Conservation (phyloP, 2,797 vertebrate genomes). For the Pristis pectinata region DNA sequence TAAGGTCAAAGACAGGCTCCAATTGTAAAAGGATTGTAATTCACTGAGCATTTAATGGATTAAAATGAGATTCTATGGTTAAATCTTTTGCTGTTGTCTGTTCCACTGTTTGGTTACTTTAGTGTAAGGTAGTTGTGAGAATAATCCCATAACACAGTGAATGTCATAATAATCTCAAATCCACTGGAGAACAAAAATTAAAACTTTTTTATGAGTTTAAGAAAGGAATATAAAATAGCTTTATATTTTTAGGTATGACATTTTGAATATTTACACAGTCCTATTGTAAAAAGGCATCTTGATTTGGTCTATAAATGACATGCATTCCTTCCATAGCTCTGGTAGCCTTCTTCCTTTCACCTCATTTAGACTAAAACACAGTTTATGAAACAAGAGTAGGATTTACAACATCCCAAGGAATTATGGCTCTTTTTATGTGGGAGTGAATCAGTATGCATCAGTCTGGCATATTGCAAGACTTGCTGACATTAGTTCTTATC, state of each 20-base stretch:
- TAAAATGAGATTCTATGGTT: background rate
- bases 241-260: background rate
- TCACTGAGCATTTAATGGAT: background rate
- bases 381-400: constrained; percentile 9
- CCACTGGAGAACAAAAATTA: background rate
- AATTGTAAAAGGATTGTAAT: background rate
- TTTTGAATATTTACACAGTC: background rate
- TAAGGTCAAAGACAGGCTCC: background rate
- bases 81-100: background rate
- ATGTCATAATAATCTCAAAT: background rate
- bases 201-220: background rate
- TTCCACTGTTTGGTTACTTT: background rate
- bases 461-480: background rate
- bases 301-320: background rate
- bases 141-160: background rate
- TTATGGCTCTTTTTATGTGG: background rate
- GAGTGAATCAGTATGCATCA: constrained; percentile 10
- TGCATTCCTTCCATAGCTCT: background rate
- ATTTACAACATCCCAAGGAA: constrained; percentile 15
- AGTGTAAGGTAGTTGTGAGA: background rate
- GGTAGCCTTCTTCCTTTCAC: background rate
- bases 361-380: background rate
- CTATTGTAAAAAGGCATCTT: constrained; percentile 10
- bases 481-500: constrained; percentile 19
- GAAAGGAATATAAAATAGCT: background rate